phyloP scores from a whole-genome alignment of 2,113 vertebrate genomes.

The Ailuropoda melanoleuca region DNA sequence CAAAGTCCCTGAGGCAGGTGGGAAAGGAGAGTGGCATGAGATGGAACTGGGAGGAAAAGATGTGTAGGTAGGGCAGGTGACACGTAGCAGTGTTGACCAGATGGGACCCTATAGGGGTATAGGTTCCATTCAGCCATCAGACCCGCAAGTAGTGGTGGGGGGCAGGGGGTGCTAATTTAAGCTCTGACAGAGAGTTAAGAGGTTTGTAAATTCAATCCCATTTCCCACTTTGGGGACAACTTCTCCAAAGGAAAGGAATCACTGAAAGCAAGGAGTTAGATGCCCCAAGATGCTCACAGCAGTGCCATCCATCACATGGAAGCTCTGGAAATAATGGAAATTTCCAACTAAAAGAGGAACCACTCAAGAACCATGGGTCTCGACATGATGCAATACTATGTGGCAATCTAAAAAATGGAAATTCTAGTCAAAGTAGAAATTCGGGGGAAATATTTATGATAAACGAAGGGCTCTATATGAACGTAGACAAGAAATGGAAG shows the following conservation, averaged over 20 bases:
- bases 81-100: accelerated
- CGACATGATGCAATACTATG: no score
- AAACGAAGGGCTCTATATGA: not conserved
- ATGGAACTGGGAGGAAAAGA: not conserved
- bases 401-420: not conserved
- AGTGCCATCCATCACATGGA: not conserved
- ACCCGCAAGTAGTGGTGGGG: accelerated
- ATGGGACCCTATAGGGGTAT: no score
- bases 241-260: not conserved
- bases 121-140: not conserved
- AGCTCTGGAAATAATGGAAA: not conserved
- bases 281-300: accelerated
- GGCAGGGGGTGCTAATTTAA: not conserved
- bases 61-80: not conserved
- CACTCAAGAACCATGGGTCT: not conserved
- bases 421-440: not conserved
- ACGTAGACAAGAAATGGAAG: not conserved
- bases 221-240: not conserved
- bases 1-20: not conserved
- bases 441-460: not conserved
- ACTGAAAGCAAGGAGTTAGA: not conserved
- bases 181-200: not conserved
- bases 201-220: not conserved
- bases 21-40: not conserved
- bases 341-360: not conserved